Conservation (phyloP, 2,888 invertebrate genomes). For the Salpingus planirostris region DNA sequence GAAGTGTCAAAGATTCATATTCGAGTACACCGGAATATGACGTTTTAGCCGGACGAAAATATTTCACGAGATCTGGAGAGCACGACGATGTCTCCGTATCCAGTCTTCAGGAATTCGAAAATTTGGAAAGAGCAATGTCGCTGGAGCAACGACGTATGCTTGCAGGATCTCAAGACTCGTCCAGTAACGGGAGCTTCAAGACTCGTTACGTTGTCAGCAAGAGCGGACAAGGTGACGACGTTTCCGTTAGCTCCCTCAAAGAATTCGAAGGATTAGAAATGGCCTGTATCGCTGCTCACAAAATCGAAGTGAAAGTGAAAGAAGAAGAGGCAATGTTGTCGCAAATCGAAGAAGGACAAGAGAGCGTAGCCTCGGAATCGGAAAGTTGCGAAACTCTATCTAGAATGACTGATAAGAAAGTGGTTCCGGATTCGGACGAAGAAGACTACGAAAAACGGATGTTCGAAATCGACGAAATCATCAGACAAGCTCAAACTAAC, state of each 20-base stretch:
- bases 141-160: conserved; percentile 66
- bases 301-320: conserved; percentile 72
- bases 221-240: conserved; percentile 73
- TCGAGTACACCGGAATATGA: conserved; percentile 91
- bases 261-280: conserved; percentile 90
- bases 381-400: conserved; percentile 54
- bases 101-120: conserved; percentile 91
- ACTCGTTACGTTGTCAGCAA: conserved; percentile 59
- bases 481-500: conserved; percentile 56
- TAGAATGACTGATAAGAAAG: conserved; percentile 48
- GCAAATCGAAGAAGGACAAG: conserved; percentile 46
- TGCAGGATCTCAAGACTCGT: conserved; percentile 72
- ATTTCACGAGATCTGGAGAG: conserved; percentile 73
- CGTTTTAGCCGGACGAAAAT: conserved; percentile 72
- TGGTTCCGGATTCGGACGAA: conserved; percentile 47
- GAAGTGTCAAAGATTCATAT: conserved; percentile 76
- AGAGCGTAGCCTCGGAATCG: conserved; percentile 47
- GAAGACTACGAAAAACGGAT: conserved; percentile 58
- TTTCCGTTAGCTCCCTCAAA: conserved; percentile 77
- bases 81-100: conserved; percentile 88
- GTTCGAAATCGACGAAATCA: conserved; percentile 61
- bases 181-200: conserved; percentile 74
- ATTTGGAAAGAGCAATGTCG: conserved; percentile 74
- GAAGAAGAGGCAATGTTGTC: conserved; percentile 73
- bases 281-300: conserved; percentile 75